Evolutionary conservation across 2,113 vertebrate genomes (phyloP).

Genomic region (Genyomyrus donnyi): DNA sequence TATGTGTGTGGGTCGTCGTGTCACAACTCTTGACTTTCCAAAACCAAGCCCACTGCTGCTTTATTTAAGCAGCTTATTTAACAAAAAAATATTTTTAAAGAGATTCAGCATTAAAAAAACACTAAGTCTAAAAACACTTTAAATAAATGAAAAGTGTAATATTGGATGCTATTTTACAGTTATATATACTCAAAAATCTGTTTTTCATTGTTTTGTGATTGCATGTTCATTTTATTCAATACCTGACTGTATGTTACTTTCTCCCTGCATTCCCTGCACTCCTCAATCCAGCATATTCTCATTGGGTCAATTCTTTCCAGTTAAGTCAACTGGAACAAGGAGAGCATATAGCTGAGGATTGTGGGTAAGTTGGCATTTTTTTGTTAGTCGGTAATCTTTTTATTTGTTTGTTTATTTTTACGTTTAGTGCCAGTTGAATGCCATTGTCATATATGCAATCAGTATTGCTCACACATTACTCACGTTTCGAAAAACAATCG

Average conservation of each 20-base stretch:
- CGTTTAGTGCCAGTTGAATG: background rate
- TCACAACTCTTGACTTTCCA: background rate
- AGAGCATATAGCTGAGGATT: background rate
- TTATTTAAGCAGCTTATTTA: background rate
- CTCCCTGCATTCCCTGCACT: background rate
- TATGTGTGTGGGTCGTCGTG: background rate
- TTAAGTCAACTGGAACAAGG: background rate
- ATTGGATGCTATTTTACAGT: background rate
- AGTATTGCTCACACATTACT: background rate
- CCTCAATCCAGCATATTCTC: background rate
- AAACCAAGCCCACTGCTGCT: background rate
- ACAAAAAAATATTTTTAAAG: background rate
- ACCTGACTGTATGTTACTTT: background rate
- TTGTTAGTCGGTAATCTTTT: background rate
- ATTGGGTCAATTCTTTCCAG: background rate
- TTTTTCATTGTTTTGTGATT: background rate
- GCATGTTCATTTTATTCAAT: background rate
- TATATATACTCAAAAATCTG: background rate
- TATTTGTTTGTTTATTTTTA: background rate
- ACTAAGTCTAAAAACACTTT: background rate
- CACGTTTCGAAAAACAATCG: background rate
- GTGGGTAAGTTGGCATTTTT: background rate
- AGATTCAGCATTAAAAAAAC: background rate
- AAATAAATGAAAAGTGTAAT: background rate
- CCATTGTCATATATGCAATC: background rate